Base-by-base conservation (phyloP, 2,888 invertebrate genomes). In the Mechanitis mazaeus region DNA sequence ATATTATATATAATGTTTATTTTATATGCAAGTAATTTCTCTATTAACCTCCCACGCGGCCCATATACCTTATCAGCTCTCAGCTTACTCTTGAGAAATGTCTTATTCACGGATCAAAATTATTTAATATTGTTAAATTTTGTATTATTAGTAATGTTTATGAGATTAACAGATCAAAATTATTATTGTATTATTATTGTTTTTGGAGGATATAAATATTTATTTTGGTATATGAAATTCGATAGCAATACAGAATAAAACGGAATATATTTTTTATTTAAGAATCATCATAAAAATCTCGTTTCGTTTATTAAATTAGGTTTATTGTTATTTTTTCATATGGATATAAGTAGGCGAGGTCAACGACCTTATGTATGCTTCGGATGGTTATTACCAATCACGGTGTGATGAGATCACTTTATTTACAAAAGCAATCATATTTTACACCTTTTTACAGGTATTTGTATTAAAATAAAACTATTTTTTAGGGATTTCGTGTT, bases 21-120 rank as follows among this genome's bases (percentile, higher is more conserved):
- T 85, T 85, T 85, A 83, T 83, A 77, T 75, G 69, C 70, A 73
- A 82, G 87, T 88, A 87, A 88, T 87, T 85, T 87, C 87, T 87
- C 85, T 87, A 89, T 88, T 88, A 88, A 76, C 74, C 75, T 70
- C 75, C 74, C 73, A 73, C 75, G 67, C 69, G 59, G 58, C 55
- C 57, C 20, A 31, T 56, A 56, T 63, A 59, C 47, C 12, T 47
- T 47, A 47, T 47, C 47, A 28, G 47, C n/a, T 20, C 20, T 47
- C 47, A 47, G 31, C 5, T 31, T 31, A 50, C 31, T n/a, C 31
- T 31, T n/a, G 2, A 31, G 50, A 31, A 50, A 50, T 50, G 50
- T 50, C 50, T 50, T 50, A 50, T 50, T 50, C 9, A 50, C 50
- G 50, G 6, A 31, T 31, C 31, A 31, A 31, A 50, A 31, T 31